A percentile compares a stretch with the other conserved stretches of the same genome.
Evolutionary conservation across 2,113 vertebrate species (phyloP).

Genomic region (Oplegnathus fasciatus): DNA sequence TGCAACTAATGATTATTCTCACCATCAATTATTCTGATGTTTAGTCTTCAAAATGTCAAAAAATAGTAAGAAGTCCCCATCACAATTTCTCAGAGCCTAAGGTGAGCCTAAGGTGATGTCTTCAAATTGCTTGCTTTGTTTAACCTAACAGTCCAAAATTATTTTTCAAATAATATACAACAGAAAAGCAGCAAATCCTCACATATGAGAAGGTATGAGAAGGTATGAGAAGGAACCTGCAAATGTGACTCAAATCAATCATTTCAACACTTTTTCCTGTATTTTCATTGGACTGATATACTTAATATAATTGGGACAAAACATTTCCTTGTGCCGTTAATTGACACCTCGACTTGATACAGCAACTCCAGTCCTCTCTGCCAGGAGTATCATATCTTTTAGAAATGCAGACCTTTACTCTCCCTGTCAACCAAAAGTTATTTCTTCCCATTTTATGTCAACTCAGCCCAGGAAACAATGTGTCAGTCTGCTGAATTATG

Average conservation of each 20-base stretch:
- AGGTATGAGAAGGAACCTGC: too few relatives aligned
- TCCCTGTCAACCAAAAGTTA: conserved; percentile 1
- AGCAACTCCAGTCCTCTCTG: background rate
- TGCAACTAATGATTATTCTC: too few relatives aligned
- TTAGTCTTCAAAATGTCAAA: background rate
- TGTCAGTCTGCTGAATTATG: conserved; percentile 62
- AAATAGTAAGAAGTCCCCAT: background rate
- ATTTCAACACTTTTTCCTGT: background rate
- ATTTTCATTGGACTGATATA: background rate
- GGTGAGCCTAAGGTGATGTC: too few relatives aligned
- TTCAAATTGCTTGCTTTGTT: background rate
- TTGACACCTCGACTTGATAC: background rate
- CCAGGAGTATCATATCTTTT: background rate
- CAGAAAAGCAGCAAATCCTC: background rate
- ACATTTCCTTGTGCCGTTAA: background rate
- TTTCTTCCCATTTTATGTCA: conserved; percentile 28
- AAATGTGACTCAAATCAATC: background rate
- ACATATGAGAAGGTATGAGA: background rate
- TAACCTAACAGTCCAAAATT: background rate
- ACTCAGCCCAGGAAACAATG: conserved; percentile 42
- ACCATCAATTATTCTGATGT: background rate
- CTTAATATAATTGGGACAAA: background rate
- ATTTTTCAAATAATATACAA: too few relatives aligned
- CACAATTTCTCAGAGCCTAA: background rate
- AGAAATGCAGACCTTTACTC: background rate